These are phyloP conservation scores for Spilogale gracilis DNA, from an alignment of 2,113 vertebrate species.

Conservation along the genomic window DNA sequence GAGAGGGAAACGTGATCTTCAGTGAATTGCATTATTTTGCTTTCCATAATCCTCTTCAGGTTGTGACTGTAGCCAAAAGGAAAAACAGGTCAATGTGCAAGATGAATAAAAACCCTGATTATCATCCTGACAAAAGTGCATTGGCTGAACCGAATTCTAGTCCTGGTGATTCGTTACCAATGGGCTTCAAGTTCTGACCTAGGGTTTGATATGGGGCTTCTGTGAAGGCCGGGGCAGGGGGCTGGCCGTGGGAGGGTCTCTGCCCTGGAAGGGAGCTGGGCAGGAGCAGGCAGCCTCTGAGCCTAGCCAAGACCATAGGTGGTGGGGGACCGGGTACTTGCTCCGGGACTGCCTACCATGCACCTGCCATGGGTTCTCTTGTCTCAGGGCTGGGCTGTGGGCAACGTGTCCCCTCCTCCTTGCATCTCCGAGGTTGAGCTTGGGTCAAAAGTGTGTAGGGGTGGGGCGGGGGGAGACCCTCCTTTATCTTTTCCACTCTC, in stretches of 20 bases:
- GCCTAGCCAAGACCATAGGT: constrained; percentile 6
- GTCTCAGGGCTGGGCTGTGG: not conserved
- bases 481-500: constrained; percentile 17
- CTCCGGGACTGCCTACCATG: not conserved
- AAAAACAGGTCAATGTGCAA: constrained; percentile 57
- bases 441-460: not conserved
- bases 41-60: constrained; percentile 82
- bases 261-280: not conserved
- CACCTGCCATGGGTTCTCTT: constrained; percentile 61
- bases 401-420: constrained; percentile 47
- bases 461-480: not conserved
- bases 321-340: not conserved
- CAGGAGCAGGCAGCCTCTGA: not conserved
- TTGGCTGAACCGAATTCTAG: constrained; percentile 15
- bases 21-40: constrained; percentile 69
- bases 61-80: constrained; percentile 76
- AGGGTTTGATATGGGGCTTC: not conserved
- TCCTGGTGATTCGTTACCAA: constrained; percentile 53
- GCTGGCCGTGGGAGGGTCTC: not conserved
- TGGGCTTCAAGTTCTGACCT: constrained; percentile 2
- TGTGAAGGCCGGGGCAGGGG: not conserved
- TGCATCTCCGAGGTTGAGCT: not conserved
- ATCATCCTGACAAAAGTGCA: not conserved
- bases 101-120: constrained; percentile 56
- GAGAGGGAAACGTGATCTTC: constrained; percentile 67